Base-by-base conservation (phyloP, 2,888 invertebrate species). In the Hyppa rectilinea region DNA sequence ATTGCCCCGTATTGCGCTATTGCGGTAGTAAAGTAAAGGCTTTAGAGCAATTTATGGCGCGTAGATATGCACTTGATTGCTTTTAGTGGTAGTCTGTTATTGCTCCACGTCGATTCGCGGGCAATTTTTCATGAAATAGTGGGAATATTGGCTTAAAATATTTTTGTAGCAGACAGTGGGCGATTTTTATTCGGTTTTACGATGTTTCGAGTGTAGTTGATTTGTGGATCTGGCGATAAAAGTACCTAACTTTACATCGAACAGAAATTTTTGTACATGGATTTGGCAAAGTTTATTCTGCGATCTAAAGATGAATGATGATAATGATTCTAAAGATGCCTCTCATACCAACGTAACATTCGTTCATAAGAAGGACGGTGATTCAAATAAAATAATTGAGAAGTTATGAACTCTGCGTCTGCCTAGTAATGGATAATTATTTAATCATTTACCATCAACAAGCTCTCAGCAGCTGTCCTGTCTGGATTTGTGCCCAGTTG, bases 31-130 rank as follows among this genome's bases (percentile, higher is more conserved):
- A 59, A 76, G 60, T 72, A 68, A 75, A 71, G 58, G 84, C 75
- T 82, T 75, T 66, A 53, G 23, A 0, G 23, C 67, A 72, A 81
- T 84, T 77, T 84, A 82, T 82, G 70, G 52, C 29, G 20, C 52
- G 60, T 45, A 70, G 68, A 75, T 63, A 76, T 71, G 74, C 58
- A 62, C 23, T 76, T 76, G 71, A 81, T 81, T 63, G 71, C 81
- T 77, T 66, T 61, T 58, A 78, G 52, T 60, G 40, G 56, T 38
- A 45, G 55, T 59, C 36, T 58, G 50, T 81, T 73, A 78, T 71
- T 56, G 80, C 58, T 53, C 26, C 23, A 58, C 45, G 61, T 38
- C 62, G 64, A 62, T 69, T 75, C 47, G 10, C 20, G 45, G 23
- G 63, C 56, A n/a, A 67, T 81, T 67, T 76, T 61, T 81, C 36